A percentile compares a stretch with the other conserved stretches of the same genome.
Evolutionary conservation across 2,797 vertebrate genomes (phyloP).

Genomic region (Acanthornis magna): DNA sequence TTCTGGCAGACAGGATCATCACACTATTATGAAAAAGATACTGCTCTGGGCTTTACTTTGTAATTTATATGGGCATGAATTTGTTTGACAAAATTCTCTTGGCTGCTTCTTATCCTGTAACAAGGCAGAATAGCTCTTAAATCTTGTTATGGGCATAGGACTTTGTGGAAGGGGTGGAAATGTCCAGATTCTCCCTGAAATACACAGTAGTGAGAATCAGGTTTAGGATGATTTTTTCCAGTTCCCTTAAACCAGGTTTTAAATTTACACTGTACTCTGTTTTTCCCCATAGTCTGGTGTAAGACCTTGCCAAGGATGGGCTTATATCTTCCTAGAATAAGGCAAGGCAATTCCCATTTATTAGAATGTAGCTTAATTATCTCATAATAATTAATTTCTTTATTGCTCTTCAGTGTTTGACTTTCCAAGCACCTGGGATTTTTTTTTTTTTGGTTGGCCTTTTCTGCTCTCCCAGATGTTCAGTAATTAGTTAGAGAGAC

Average conservation of each 20-base stretch:
- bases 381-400: neutral
- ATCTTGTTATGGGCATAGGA: neutral
- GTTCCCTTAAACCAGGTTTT: neutral
- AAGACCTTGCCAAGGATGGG: neutral
- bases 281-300: neutral
- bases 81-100: constrained; percentile 7
- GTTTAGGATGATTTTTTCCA: neutral
- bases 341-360: neutral
- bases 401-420: neutral
- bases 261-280: neutral
- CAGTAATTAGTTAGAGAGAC: neutral
- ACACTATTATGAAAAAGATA: neutral
- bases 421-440: neutral
- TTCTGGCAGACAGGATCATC: constrained; percentile 28
- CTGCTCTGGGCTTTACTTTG: constrained; percentile 26
- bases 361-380: neutral
- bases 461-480: neutral
- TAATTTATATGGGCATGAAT: constrained; percentile 9
- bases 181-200: neutral
- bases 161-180: neutral
- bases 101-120: neutral
- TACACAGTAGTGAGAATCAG: neutral
- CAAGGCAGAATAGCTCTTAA: neutral
- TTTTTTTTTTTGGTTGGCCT: neutral
- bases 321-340: neutral